phyloP scores from a whole-genome alignment of 2,797 vertebrate genomes.

The Xenops minutus region DNA sequence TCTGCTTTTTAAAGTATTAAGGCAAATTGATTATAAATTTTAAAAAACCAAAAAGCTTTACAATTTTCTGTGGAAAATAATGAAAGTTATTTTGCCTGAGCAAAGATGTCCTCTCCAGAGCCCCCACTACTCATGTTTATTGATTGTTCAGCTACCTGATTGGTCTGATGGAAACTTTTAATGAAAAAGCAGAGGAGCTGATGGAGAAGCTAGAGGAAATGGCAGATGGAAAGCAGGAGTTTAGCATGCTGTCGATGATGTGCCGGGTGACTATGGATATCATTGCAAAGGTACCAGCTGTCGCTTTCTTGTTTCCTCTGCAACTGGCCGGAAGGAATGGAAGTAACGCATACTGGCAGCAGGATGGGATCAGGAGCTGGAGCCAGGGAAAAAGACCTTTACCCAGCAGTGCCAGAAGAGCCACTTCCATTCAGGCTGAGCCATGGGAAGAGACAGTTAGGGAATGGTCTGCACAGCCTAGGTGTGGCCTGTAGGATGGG shows the following conservation, averaged over 20 bases:
- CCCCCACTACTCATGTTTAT: background rate
- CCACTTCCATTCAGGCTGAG: background rate
- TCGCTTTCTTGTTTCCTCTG: background rate
- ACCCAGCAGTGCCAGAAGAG: background rate
- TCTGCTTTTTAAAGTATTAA: background rate
- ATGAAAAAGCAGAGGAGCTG: slow-evolving; percentile 87
- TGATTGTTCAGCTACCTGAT: slow-evolving; percentile 78
- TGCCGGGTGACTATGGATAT: slow-evolving; percentile 85
- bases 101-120: background rate
- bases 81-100: background rate
- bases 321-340: background rate
- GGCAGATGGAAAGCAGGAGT: slow-evolving; percentile 77
- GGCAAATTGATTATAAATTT: background rate
- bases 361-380: background rate
- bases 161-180: slow-evolving; percentile 85
- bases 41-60: background rate
- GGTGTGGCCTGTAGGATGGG: background rate
- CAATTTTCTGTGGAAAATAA: background rate
- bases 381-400: background rate
- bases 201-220: slow-evolving; percentile 81
- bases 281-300: slow-evolving; percentile 83
- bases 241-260: slow-evolving; percentile 81
- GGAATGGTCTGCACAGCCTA: background rate
- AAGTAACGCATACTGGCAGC: background rate
- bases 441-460: background rate